Conservation (phyloP, 2,113 vertebrate genomes). For the Corythornis cristatus region DNA sequence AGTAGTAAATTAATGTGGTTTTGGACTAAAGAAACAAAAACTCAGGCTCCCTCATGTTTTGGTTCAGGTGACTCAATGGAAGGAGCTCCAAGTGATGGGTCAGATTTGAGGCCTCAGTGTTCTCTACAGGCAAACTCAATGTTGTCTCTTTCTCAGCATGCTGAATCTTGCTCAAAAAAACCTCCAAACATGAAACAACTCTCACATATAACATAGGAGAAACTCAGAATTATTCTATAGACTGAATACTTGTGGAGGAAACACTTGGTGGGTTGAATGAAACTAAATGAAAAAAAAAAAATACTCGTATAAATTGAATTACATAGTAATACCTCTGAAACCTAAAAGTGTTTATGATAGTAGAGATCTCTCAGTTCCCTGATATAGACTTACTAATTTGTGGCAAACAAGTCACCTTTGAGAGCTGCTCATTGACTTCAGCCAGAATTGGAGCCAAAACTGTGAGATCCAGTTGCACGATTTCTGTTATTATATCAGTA, state of each 20-base stretch:
- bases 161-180: background rate
- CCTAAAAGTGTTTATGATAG: background rate
- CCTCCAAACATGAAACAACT: too few species aligned
- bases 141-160: background rate
- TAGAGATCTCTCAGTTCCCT: background rate
- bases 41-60: background rate
- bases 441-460: background rate
- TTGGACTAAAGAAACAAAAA: background rate
- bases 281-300: background rate
- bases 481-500: background rate
- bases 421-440: background rate
- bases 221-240: background rate
- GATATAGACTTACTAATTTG: background rate
- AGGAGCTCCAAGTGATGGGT: background rate
- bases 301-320: background rate
- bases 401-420: background rate
- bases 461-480: background rate
- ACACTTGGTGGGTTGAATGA: background rate
- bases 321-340: background rate
- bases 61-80: background rate
- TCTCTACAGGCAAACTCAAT: background rate
- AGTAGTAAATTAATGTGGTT: background rate
- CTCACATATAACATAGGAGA: background rate
- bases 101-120: background rate
- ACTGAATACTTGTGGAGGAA: rapidly evolving